Percentiles rank a stretch among this genome's conserved stretches.
phyloP scores from a whole-genome alignment of 2,888 invertebrate species.

The Bedellia somnulentella region DNA sequence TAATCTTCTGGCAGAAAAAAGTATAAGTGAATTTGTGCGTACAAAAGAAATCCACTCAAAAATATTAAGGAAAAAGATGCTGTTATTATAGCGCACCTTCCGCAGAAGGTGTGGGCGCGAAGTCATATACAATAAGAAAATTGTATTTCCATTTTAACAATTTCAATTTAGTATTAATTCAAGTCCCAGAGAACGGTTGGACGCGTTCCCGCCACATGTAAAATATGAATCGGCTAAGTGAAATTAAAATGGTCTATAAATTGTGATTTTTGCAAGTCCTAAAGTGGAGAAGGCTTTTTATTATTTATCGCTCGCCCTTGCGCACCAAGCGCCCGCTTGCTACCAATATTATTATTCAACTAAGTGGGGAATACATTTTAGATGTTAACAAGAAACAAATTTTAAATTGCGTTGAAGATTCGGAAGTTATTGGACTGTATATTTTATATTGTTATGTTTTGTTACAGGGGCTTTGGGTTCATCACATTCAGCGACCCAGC shows the following conservation, averaged over 20 bases:
- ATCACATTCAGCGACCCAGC: constrained; percentile 98
- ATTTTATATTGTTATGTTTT: no score
- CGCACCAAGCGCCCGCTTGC: constrained; percentile 29
- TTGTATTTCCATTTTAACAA: constrained; percentile 62
- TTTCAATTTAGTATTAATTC: constrained; percentile 62
- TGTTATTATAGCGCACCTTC: constrained; percentile 42
- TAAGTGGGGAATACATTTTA: constrained; percentile 39
- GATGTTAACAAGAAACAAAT: constrained; percentile 29
- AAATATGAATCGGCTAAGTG: constrained; percentile 62
- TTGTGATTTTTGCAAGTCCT: constrained; percentile 63
- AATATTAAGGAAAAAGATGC: constrained; percentile 27
- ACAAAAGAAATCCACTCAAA: constrained; percentile 19
- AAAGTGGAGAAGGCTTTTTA: constrained; percentile 61
- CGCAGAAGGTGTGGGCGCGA: constrained; percentile 29
- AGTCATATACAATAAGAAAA: constrained; percentile 42
- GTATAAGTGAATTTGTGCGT: no score
- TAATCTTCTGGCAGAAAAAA: no score
- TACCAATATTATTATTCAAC: constrained; percentile 55
- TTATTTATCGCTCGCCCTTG: constrained; percentile 51
- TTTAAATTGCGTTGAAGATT: no score
- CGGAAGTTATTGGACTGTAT: no score
- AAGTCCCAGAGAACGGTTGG: constrained; percentile 45
- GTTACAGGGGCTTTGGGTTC: constrained; percentile 97
- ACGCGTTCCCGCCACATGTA: constrained; percentile 52
- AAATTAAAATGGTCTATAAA: constrained; percentile 63